These are phyloP conservation scores for Spizaetus ornatus DNA, from an alignment of 2,113 vertebrate species.

Conservation along the genomic window DNA sequence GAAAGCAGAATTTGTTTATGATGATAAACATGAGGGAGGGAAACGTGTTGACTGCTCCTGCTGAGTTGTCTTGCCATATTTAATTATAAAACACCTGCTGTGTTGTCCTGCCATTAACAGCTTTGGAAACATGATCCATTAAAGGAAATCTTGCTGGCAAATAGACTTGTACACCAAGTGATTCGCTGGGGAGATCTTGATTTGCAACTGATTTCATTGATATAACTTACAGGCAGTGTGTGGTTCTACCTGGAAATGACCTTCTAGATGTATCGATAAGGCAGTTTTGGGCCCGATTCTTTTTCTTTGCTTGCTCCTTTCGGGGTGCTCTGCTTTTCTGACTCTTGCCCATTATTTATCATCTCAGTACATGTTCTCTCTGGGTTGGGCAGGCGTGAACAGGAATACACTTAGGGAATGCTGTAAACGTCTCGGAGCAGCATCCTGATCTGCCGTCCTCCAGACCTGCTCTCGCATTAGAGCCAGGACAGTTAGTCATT, in stretches of 20 bases:
- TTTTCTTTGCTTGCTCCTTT: neutral
- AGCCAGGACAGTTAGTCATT: neutral
- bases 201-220: neutral
- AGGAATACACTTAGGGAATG: neutral
- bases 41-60: neutral
- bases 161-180: neutral
- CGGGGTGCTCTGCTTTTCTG: neutral
- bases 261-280: neutral
- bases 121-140: neutral
- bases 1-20: neutral
- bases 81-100: constrained; percentile 22
- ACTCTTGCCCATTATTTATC: neutral
- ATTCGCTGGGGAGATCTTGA: neutral
- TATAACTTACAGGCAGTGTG: accelerated
- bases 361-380: neutral
- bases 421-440: neutral
- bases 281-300: neutral
- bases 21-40: neutral
- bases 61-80: neutral
- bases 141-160: neutral
- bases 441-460: neutral
- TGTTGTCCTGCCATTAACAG: neutral
- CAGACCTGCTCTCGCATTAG: neutral
- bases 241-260: neutral
- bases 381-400: neutral